A percentile compares a stretch with the other conserved stretches of the same genome.
Conservation (phyloP, 2,113 vertebrate genomes). For the Gavialis gangeticus region DNA sequence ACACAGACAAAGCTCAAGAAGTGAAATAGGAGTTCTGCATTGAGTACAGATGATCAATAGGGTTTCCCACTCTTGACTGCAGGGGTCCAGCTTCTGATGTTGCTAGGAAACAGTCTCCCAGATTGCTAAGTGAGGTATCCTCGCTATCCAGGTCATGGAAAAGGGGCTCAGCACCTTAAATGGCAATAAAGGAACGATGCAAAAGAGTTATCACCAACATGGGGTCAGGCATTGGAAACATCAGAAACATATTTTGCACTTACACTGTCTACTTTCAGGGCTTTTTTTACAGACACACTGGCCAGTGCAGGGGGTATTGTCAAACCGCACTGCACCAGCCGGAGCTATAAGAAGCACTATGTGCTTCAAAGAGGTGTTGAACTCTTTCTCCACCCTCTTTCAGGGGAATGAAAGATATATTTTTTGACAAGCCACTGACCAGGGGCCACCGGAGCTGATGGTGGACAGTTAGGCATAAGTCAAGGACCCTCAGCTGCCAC, state of each 20-base stretch:
- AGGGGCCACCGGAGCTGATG: too few relatives aligned
- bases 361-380: background rate
- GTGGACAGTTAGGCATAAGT: too few relatives aligned
- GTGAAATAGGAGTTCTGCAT: slow-evolving; percentile 99
- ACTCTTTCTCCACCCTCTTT: too few relatives aligned
- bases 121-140: slow-evolving; percentile 87
- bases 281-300: too few relatives aligned
- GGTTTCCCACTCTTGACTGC: slow-evolving; percentile 88
- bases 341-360: background rate
- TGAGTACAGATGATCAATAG: slow-evolving; percentile 96
- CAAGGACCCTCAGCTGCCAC: too few relatives aligned
- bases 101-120: slow-evolving; percentile 87
- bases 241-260: background rate
- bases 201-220: background rate
- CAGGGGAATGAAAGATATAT: too few relatives aligned
- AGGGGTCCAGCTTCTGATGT: slow-evolving; percentile 83
- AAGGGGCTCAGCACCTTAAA: slow-evolving; percentile 88
- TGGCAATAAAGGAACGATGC: background rate
- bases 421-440: too few relatives aligned
- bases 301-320: background rate
- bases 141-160: slow-evolving; percentile 89
- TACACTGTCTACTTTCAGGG: background rate
- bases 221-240: background rate
- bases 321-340: background rate
- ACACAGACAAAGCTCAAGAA: slow-evolving; percentile 81